Conservation (phyloP, 2,113 vertebrate species). For the Zosterops japonicus region DNA sequence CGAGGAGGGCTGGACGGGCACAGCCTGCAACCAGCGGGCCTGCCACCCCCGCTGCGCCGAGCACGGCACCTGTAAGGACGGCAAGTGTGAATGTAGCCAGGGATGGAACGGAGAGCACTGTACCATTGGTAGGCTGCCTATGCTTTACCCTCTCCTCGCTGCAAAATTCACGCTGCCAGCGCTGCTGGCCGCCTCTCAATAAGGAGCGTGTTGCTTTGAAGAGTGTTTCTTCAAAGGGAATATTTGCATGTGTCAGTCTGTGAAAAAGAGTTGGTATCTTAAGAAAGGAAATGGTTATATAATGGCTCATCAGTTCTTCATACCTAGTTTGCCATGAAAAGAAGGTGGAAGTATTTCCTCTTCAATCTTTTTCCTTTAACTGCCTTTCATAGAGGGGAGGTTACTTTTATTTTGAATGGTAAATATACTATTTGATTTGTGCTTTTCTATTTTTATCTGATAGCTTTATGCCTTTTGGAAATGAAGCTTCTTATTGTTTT, state of each 20-base stretch:
- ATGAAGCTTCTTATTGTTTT: neutral
- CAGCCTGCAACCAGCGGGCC: conserved; percentile 88
- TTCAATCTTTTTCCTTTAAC: neutral
- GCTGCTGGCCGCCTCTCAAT: rapidly evolving
- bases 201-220: neutral
- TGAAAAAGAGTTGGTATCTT: neutral
- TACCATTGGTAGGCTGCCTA: conserved; percentile 88
- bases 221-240: neutral
- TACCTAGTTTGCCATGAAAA: neutral
- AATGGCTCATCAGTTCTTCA: neutral
- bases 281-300: neutral
- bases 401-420: neutral
- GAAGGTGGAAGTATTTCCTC: neutral
- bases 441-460: neutral
- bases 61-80: conserved; percentile 93
- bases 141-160: neutral
- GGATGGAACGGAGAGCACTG: conserved; percentile 99
- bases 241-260: neutral
- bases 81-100: conserved; percentile 96
- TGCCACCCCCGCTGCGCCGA: conserved; percentile 94
- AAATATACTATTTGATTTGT: neutral
- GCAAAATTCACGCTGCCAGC: neutral
- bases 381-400: neutral
- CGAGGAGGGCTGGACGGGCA: conserved; percentile 92
- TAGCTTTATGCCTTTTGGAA: neutral